These are phyloP conservation scores for Daphoenositta chrysoptera DNA, from an alignment of 2,113 vertebrate species.

Conservation along the genomic window DNA sequence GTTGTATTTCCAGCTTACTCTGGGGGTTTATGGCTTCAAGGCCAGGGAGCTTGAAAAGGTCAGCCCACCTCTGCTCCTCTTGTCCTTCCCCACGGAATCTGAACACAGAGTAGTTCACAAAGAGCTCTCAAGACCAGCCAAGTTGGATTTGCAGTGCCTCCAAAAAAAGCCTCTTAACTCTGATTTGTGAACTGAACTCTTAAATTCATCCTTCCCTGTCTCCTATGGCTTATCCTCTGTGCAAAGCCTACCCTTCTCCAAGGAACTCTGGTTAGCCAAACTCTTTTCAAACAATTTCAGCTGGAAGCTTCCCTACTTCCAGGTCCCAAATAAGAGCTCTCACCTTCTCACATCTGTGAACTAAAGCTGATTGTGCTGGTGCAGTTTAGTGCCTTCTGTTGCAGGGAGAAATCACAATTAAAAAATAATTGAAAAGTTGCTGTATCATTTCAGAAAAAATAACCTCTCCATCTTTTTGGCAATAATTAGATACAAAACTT, in stretches of 20 bases:
- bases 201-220: neutral
- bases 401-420: neutral
- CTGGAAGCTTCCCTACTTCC: neutral
- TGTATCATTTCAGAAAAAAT: neutral
- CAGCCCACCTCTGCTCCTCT: neutral
- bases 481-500: neutral
- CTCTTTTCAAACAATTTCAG: neutral
- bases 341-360: neutral
- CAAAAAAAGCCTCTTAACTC: neutral
- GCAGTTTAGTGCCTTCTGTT: neutral
- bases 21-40: neutral
- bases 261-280: neutral
- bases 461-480: neutral
- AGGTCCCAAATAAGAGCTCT: neutral
- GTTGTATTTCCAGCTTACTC: neutral
- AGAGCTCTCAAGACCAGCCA: neutral
- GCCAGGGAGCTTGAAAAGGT: neutral
- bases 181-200: neutral
- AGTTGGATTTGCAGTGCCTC: neutral
- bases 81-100: neutral
- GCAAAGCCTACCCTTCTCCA: neutral
- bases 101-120: neutral
- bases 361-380: neutral
- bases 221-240: neutral
- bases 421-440: neutral